phyloP scores from a whole-genome alignment of 2,113 vertebrate genomes.

The Phalacrocorax brasilianus region DNA sequence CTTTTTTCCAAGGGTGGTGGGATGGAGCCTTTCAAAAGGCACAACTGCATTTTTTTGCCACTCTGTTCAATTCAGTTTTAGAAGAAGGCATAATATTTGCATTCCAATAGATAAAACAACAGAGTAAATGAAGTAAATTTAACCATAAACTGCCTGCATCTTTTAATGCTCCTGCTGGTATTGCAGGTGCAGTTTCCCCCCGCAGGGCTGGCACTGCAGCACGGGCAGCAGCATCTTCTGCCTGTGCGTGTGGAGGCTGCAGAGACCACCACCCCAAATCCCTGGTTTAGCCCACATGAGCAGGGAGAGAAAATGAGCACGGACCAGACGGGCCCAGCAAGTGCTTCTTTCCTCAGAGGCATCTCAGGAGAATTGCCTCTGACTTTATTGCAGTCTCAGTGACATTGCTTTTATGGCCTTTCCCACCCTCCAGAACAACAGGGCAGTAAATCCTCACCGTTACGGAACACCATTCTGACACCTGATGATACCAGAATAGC shows the following conservation, averaged over 20 bases:
- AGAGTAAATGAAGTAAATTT: not conserved
- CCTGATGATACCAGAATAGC: not conserved
- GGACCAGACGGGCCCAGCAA: not conserved
- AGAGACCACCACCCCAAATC: accelerated
- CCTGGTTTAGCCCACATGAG: not conserved
- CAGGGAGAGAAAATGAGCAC: accelerated
- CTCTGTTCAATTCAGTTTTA: not conserved
- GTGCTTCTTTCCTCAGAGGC: too few species aligned
- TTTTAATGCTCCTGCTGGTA: not conserved
- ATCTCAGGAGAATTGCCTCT: not conserved
- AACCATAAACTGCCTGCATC: not conserved
- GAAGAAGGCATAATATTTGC: not conserved
- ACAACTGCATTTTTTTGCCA: not conserved
- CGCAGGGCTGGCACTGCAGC: not conserved
- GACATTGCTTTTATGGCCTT: not conserved
- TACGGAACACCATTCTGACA: not conserved
- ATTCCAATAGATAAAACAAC: not conserved
- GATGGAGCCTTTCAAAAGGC: not conserved
- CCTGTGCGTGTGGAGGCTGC: accelerated
- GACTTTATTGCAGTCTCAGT: too few species aligned
- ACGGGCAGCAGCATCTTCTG: not conserved
- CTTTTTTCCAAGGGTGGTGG: not conserved
- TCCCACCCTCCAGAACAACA: too few species aligned
- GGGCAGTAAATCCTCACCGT: not conserved
- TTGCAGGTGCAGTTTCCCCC: not conserved